These are phyloP conservation scores for Ariolimax columbianus DNA, from an alignment of 2,888 invertebrate genomes.

Conservation along the genomic window DNA sequence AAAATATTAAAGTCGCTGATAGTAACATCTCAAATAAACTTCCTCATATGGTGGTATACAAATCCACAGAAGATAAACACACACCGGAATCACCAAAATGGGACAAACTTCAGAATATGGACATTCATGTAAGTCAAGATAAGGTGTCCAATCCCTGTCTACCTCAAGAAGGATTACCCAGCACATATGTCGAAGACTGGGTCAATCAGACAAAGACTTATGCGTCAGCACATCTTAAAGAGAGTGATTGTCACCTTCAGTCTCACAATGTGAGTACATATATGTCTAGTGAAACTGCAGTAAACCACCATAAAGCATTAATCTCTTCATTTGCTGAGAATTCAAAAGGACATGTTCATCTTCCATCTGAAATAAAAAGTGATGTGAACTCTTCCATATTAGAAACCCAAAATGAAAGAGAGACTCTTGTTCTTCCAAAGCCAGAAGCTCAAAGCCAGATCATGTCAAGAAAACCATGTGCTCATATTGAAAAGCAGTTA, in stretches of 20 bases:
- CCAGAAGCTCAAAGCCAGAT: background rate
- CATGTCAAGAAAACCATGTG: background rate
- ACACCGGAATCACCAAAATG: background rate
- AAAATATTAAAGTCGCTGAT: background rate
- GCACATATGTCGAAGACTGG: constrained; percentile 44
- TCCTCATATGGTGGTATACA: background rate
- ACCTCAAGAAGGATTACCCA: constrained; percentile 39
- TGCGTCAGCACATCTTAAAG: background rate
- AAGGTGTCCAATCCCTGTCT: background rate
- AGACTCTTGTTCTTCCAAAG: background rate
- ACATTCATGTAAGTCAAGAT: background rate
- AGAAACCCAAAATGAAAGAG: background rate
- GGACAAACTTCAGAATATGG: background rate
- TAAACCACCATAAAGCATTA: background rate
- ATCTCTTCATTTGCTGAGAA: background rate
- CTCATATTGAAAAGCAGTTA: background rate
- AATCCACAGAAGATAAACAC: background rate
- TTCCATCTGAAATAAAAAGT: background rate
- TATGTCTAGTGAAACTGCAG: background rate
- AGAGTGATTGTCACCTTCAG: background rate
- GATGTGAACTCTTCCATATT: background rate
- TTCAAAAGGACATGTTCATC: background rate
- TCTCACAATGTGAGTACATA: background rate
- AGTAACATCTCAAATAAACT: background rate
- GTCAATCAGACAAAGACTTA: constrained; percentile 27